A percentile compares a stretch with the other conserved stretches of the same genome.
Conservation (phyloP, 2,888 invertebrate genomes). For the Rhingia campestris region DNA sequence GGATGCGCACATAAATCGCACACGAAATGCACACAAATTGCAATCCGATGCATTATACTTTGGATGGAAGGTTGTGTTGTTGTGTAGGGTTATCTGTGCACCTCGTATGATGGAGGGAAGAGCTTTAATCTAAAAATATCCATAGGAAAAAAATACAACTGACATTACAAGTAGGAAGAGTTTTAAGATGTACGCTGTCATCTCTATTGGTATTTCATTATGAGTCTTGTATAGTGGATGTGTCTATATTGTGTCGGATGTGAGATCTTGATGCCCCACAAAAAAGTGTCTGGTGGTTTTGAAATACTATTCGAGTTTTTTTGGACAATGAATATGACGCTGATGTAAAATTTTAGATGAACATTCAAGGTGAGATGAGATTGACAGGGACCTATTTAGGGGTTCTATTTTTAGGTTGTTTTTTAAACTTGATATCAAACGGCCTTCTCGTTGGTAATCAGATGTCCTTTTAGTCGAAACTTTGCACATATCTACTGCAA, state of each 20-base stretch:
- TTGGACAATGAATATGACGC: neutral
- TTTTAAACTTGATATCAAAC: too few species aligned
- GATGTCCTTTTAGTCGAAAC: too few species aligned
- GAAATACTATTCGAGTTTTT: neutral
- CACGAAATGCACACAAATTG: constrained; percentile 48
- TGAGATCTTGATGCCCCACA: neutral
- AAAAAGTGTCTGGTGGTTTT: neutral
- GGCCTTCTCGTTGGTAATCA: too few species aligned
- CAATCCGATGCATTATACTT: constrained; percentile 29
- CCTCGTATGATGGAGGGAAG: constrained; percentile 19
- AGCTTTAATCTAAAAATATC: constrained; percentile 47
- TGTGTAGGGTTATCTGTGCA: constrained; percentile 15
- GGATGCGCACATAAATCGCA: constrained; percentile 58
- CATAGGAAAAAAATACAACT: neutral
- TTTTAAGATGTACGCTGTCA: constrained; percentile 22
- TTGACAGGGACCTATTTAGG: too few species aligned
- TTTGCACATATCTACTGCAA: too few species aligned
- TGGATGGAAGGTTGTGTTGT: neutral
- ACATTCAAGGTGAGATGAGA: neutral
- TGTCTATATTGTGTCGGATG: constrained; percentile 8
- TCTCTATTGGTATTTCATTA: constrained; percentile 29
- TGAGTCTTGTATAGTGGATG: constrained; percentile 24
- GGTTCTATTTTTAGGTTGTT: too few species aligned
- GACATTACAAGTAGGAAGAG: neutral
- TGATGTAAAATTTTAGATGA: neutral